Conservation (phyloP, 2,888 invertebrate genomes). For the Drosophila conformis region DNA sequence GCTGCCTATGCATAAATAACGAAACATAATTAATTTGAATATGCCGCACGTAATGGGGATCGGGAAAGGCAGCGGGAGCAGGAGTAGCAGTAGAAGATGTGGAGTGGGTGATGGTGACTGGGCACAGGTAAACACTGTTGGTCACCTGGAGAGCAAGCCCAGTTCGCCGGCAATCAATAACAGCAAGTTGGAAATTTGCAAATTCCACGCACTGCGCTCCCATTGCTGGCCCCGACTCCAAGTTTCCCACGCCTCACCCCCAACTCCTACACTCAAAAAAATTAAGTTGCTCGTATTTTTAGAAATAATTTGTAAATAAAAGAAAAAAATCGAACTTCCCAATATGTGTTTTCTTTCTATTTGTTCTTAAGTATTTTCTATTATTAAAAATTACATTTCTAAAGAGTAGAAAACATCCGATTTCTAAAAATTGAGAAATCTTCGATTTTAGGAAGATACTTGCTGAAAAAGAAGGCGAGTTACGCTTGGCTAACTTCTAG, state of each 20-base stretch:
- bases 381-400: neutral
- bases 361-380: neutral
- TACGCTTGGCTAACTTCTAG: neutral
- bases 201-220: conserved; percentile 32
- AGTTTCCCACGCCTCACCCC: neutral
- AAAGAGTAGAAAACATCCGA: neutral
- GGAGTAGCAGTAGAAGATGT: neutral
- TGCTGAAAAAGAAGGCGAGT: neutral
- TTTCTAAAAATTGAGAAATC: neutral
- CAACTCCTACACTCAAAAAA: neutral
- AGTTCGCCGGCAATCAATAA: conserved; percentile 63
- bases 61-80: neutral
- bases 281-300: neutral
- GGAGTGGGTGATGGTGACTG: neutral
- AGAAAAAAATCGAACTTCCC: neutral
- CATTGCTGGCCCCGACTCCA: conserved; percentile 6
- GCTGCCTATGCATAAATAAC: conserved; percentile 72
- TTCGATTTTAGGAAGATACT: neutral
- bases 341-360: too few relatives aligned
- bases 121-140: conserved; percentile 2
- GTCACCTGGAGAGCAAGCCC: conserved; percentile 3
- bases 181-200: conserved; percentile 54
- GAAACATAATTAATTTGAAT: conserved; percentile 78
- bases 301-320: neutral
- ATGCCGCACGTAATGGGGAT: conserved; percentile 51